Evolutionary conservation across 2,888 invertebrate genomes (phyloP), one percentile per base, ranked within the genome.

Genomic region (Diarsia mendica): DNA sequence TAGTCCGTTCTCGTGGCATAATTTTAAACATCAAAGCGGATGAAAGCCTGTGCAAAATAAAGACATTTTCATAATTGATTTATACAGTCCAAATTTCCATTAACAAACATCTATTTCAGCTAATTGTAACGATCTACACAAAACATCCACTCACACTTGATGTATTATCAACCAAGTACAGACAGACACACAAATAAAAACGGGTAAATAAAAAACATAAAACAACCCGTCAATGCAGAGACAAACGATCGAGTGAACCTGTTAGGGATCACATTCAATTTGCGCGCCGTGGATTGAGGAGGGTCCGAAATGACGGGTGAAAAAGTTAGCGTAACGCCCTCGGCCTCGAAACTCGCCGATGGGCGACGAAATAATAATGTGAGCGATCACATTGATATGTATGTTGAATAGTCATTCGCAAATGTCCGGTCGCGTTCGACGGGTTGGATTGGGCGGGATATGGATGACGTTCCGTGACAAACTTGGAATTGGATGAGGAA

Each of bases 191-290:
- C 67, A 79, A 80, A 82, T 77, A 77, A 76, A 82, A 81, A 77
- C 63, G 88, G 88, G 82, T 90, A 89, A 91, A 90, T 89, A 92
- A 89, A 88, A 89, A 90, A 78, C 60, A 68, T 78, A 87, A 88
- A 85, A 83, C 89, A 89, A 91, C 90, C 92, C 92, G 91, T 94
- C 94, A 93, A 93, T 92, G 89, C 86, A 90, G 91, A 92, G 91
- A 94, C 94, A 94, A 94, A 94, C 94, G 94, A 91, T 90, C 91
- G 90, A 91, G 92, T 91, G 92, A 93, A 92, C 93, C 89, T 92
- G 93, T 93, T 94, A 92, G 93, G 92, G 94, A 95, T 96, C 94
- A 95, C 96, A 96, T 96, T 96, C 95, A 96, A 96, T 96, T 96
- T 95, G 94, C 91, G 92, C 93, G 93, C 93, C 92, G 95, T 91